Evolutionary conservation across 1,140 invertebrate genomes (phyloP).

Genomic region (Drosophila dunni): DNA sequence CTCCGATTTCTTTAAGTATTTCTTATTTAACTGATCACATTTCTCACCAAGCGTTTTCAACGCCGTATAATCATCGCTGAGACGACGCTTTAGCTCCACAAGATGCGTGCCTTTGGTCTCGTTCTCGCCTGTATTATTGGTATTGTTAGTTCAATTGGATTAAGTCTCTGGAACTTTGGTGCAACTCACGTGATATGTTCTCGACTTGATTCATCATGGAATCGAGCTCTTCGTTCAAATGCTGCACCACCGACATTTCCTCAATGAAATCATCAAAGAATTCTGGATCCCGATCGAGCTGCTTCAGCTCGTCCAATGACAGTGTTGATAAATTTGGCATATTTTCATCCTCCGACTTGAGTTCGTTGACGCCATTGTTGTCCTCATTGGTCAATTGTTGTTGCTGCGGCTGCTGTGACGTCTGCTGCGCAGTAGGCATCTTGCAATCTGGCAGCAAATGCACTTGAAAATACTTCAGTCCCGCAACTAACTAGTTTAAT

Average conservation of each 20-base stretch:
- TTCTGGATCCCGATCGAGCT: conserved; percentile 88
- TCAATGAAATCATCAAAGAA: conserved; percentile 90
- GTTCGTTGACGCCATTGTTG: conserved; percentile 39
- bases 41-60: conserved; percentile 89
- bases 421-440: conserved; percentile 64
- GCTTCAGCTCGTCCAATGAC: conserved; percentile 89
- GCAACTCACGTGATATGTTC: conserved; percentile 87
- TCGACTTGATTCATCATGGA: conserved; percentile 90
- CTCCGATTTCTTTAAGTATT: conserved; percentile 89
- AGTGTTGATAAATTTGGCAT: conserved; percentile 89
- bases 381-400: conserved; percentile 43
- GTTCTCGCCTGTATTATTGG: conserved; percentile 87
- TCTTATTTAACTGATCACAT: conserved; percentile 88
- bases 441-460: conserved; percentile 32
- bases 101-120: conserved; percentile 88
- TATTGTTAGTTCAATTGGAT: background rate
- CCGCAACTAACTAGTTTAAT: conserved; percentile 2
- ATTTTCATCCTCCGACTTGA: conserved; percentile 48
- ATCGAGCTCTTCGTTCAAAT: conserved; percentile 89
- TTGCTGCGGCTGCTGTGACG: conserved; percentile 37
- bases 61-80: conserved; percentile 88
- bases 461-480: conserved; percentile 9
- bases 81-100: conserved; percentile 87
- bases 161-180: background rate
- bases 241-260: conserved; percentile 87